Base-by-base conservation (phyloP, 1,140 invertebrate genomes). In the Bombus balteatus region DNA sequence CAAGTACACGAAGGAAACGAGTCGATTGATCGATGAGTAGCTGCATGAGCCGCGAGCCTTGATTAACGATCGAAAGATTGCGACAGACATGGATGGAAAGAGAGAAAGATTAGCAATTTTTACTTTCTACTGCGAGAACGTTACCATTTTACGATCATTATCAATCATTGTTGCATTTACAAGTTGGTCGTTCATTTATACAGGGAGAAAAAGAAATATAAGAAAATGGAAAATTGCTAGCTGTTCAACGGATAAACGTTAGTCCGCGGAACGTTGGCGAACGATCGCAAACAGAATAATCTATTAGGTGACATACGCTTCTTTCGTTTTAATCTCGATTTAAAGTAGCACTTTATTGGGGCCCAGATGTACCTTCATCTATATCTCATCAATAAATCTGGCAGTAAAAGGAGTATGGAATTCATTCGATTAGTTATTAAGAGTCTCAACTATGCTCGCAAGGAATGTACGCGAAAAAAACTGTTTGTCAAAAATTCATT, bases 341-440 rank as follows among this genome's bases (percentile, higher is more conserved):
- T 72, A 65, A 84, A 71, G 72, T 78, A 77, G 89, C 74, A 83
- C 68, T 90, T 79, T 86, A 88, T 86, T 62, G 80, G 89, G 66
- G 59, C 34, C 53, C 89, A 88, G 83, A 88, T 88, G 86, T 90
- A 90, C 75, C 80, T 74, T 72, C 66, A 79, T 90, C 76, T 88
- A 90, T 85, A 83, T 90, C 88, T 88, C 86, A 68, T 90, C 53
- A 90, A 90, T 90, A 90, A 90, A 90, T 88, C 86, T 90, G 88
- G 78, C 88, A 90, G 86, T 62, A 86, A 90, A 90, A 88, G 28
- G 2, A 83, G n/a, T 90, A 47, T 79, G 79, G 65, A 68, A 90
- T 90, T 89, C 71, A 87, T 90, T 90, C 86, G 82, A 86, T 80
- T 90, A 90, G 78, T 34, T 81, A 28, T 90, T 34, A 57, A 78